Conservation (phyloP, 23 tunicate species). For the Styela clava region DNA sequence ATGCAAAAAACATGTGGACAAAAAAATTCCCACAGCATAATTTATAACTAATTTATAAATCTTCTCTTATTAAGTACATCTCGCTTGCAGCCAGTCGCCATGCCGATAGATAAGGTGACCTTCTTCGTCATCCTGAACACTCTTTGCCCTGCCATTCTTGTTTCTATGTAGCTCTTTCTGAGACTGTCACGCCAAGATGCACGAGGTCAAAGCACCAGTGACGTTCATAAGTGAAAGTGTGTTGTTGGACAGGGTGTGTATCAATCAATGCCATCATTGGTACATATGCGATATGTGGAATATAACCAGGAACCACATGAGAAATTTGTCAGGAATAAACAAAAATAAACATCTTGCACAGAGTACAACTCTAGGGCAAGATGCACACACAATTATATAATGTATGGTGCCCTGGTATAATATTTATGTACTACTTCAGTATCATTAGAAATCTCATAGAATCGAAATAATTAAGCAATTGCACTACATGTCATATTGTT, state of each 20-base stretch:
- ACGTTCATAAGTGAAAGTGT: constrained; percentile 49
- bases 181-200: constrained; percentile 60
- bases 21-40: background rate
- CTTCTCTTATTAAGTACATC: constrained; percentile 93
- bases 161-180: constrained; percentile 94
- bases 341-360: constrained; percentile 14
- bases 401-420: too few relatives aligned
- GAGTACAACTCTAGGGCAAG: background rate
- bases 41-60: constrained; percentile 40
- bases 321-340: constrained; percentile 32
- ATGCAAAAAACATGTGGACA: background rate
- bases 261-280: constrained; percentile 70
- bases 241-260: constrained; percentile 47
- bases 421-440: too few relatives aligned
- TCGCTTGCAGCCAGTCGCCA: constrained; percentile 99
- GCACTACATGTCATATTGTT: too few relatives aligned
- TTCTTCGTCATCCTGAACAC: constrained; percentile 96
- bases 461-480: too few relatives aligned
- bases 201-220: constrained; percentile 34
- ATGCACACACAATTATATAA: background rate
- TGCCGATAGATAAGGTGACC: constrained; percentile 94
- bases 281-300: constrained; percentile 94
- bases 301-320: constrained; percentile 77
- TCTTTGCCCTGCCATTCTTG: constrained; percentile 97
- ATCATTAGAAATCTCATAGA: too few relatives aligned